These are phyloP conservation scores for Lycophotia porphyrea DNA, from an alignment of 2,888 invertebrate genomes.

Conservation along the genomic window DNA sequence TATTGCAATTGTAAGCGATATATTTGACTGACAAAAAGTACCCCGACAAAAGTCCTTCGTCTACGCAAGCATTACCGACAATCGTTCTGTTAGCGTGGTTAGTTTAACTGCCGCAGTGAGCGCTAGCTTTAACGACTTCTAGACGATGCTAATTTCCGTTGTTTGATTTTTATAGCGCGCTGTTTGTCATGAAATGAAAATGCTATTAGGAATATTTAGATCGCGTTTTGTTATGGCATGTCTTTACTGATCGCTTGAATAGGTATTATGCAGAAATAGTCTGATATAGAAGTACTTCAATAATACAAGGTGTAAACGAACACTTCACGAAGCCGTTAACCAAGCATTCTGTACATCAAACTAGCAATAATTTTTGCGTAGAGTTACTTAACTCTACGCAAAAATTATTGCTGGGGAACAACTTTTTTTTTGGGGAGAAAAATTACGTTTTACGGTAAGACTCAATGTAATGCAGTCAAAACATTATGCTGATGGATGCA, in stretches of 20 bases:
- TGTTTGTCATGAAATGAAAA: constrained; percentile 5
- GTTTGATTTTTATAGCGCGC: constrained; percentile 38
- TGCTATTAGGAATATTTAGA: not conserved
- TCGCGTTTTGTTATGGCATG: not conserved
- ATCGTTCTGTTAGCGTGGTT: constrained; percentile 22
- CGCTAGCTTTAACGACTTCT: constrained; percentile 38
- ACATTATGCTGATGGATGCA: too few relatives aligned
- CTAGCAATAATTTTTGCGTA: too few relatives aligned
- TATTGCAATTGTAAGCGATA: not conserved
- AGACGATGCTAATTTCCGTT: constrained; percentile 42
- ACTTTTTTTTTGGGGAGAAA: too few relatives aligned
- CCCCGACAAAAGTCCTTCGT: not conserved
- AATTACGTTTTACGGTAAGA: too few relatives aligned
- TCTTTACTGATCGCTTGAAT: not conserved
- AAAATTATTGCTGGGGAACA: too few relatives aligned
- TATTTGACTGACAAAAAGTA: not conserved
- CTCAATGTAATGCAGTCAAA: too few relatives aligned
- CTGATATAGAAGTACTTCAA: not conserved
- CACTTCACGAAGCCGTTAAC: too few relatives aligned
- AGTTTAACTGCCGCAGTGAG: constrained; percentile 40
- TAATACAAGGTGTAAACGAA: too few relatives aligned
- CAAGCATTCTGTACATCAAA: too few relatives aligned
- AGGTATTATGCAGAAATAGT: not conserved
- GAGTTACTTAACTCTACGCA: too few relatives aligned
- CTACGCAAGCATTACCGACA: not conserved